Evolutionary conservation across 1,140 invertebrate genomes (phyloP).

Genomic region (Solenopsis invicta): DNA sequence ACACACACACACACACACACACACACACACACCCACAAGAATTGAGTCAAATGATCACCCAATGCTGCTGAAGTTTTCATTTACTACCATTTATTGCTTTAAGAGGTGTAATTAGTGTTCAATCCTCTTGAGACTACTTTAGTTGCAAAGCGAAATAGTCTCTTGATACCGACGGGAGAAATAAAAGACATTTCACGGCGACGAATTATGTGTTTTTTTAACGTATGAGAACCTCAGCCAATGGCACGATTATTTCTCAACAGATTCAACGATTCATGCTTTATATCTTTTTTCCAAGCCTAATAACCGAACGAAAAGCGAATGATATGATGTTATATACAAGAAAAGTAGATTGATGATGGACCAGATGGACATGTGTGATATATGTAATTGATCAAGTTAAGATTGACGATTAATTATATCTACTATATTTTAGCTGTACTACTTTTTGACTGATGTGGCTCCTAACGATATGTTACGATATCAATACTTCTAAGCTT

Average conservation of each 20-base stretch:
- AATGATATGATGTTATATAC: background rate
- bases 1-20: too few relatives aligned
- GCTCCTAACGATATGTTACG: background rate
- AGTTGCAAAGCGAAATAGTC: background rate
- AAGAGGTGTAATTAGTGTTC: constrained; percentile 29
- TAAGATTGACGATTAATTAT: background rate
- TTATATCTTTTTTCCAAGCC: background rate
- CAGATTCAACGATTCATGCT: background rate
- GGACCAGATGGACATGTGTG: background rate
- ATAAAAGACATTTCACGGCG: background rate
- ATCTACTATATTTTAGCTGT: background rate
- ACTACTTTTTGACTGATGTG: background rate
- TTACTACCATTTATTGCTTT: constrained; percentile 42
- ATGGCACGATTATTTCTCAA: constrained; percentile 2
- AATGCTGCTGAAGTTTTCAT: constrained; percentile 39
- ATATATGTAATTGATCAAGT: background rate
- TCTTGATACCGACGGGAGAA: constrained; percentile 38
- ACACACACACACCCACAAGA: background rate
- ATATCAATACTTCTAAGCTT: background rate
- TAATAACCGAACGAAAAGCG: background rate
- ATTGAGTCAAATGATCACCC: constrained; percentile 13
- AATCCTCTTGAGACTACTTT: constrained; percentile 23
- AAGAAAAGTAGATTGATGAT: constrained; percentile 26
- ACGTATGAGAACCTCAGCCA: background rate
- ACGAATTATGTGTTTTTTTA: constrained; percentile 13